Evolutionary conservation across 2,113 vertebrate species (phyloP), one percentile per base, ranked within the genome.

Genomic region (Podarcis raffonei): DNA sequence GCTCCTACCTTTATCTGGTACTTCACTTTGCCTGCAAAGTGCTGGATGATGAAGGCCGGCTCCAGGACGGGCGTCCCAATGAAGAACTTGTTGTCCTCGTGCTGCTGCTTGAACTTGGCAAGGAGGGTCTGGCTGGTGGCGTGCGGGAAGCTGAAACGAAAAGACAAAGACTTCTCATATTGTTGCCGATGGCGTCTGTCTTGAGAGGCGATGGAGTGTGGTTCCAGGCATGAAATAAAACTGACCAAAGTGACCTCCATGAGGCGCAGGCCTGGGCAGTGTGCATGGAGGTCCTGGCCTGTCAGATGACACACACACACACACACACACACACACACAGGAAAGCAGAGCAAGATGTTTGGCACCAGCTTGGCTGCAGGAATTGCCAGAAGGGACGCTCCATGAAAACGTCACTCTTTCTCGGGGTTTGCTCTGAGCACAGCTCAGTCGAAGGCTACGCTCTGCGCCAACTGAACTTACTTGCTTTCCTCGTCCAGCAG

Each of bases 401-500:
- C n/a, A 20, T n/a, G 5, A 20, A 35, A 16, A 20, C 6, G 18
- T 3, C 35, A 35, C 72, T 35, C n/a, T 16, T 32, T 74, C 69
- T 11, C 69, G 3, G 69, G 42, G 18, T 32, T 3, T 32, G 11
- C 30, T 20, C 18, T 23, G 66, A 23, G 25, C 23, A 68, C 9
- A 48, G 42, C 8, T 48, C 48, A 11, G 48, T 48, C 48, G 9
- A 48, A 48, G 48, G 48, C 48, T 1, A 11, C 0, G 9, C 48
- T 48, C 48, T 48, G 48, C 48, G 48, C 48, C 48, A 48, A 11
- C 48, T 48, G 11, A 87, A 93, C 98, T 96, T 97, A 99, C 99
- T 99, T 99, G 99, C 99, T 99, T 96, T 99, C 99, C 95, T 99
- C 99, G 57, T 99, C 99, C 90, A 99, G 97, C 88, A 99, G 97